Conservation (phyloP, 1,140 invertebrate species). For the Acromyrmex echinatior region DNA sequence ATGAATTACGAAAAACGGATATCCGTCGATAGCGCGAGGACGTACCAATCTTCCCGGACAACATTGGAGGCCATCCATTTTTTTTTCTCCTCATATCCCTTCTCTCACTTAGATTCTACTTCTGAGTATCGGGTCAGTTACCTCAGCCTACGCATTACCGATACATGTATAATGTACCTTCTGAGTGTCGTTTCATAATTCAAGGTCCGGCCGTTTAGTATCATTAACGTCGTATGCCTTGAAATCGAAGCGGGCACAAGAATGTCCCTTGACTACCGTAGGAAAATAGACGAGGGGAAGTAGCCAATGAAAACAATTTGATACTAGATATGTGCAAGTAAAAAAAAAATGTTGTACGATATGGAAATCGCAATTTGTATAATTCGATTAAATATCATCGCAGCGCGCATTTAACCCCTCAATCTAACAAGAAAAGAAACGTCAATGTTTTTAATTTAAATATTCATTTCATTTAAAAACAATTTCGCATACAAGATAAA, state of each 20-base stretch:
- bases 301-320: slow-evolving; percentile 9
- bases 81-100: background rate
- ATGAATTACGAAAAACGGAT: slow-evolving; percentile 66
- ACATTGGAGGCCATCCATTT: slow-evolving; percentile 43
- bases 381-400: background rate
- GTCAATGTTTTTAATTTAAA: background rate
- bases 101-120: background rate
- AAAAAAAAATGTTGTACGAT: background rate
- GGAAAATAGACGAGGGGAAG: slow-evolving; percentile 30
- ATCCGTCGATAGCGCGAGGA: slow-evolving; percentile 56
- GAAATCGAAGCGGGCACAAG: background rate
- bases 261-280: slow-evolving; percentile 15
- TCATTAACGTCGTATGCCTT: slow-evolving; percentile 50
- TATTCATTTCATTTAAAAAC: background rate
- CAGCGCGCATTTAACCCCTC: background rate
- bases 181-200: slow-evolving; percentile 34
- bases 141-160: slow-evolving; percentile 52
- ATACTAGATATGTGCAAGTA: background rate
- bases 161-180: background rate
- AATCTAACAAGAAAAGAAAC: background rate
- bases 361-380: background rate
- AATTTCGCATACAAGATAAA: background rate
- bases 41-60: slow-evolving; percentile 1
- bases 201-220: slow-evolving; percentile 61
- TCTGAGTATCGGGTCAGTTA: slow-evolving; percentile 47